These are phyloP conservation scores for Scaptomyza polygonia DNA, from an alignment of 2,888 invertebrate genomes.

Conservation along the genomic window DNA sequence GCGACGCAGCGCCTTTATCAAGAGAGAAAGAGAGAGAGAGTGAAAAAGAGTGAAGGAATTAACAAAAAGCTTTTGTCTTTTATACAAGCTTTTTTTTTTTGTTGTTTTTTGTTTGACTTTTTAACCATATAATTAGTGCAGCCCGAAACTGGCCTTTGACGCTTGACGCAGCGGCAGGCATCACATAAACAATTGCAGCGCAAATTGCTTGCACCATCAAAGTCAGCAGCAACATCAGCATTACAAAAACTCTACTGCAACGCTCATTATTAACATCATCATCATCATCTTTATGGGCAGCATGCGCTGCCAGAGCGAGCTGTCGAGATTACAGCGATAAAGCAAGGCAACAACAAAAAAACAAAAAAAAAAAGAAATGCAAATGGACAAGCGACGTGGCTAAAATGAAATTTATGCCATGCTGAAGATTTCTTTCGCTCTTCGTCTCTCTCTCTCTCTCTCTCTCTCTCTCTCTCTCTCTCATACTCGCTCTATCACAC, in stretches of 20 bases:
- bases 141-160: constrained; percentile 47
- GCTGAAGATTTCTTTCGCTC: too few species aligned
- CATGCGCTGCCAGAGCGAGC: constrained; percentile 49
- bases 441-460: constrained; percentile 13
- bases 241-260: not conserved
- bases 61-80: constrained; percentile 38
- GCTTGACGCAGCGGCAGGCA: constrained; percentile 6
- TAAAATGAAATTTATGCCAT: constrained; percentile 63
- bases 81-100: constrained; percentile 8
- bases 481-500: constrained; percentile 11
- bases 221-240: constrained; percentile 24
- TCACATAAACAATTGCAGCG: constrained; percentile 55
- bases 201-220: constrained; percentile 46
- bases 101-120: constrained; percentile 9
- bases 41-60: not conserved
- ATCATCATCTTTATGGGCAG: constrained; percentile 68
- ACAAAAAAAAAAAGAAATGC: constrained; percentile 8
- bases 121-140: constrained; percentile 56
- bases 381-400: constrained; percentile 68
- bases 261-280: constrained; percentile 23
- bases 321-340: constrained; percentile 73
- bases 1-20: constrained; percentile 53
- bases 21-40: not conserved
- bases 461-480: constrained; percentile 15
- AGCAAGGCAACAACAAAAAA: too few species aligned